These are phyloP conservation scores for Neodontobutis hainanensis DNA, from an alignment of 2,113 vertebrate genomes.

Conservation along the genomic window DNA sequence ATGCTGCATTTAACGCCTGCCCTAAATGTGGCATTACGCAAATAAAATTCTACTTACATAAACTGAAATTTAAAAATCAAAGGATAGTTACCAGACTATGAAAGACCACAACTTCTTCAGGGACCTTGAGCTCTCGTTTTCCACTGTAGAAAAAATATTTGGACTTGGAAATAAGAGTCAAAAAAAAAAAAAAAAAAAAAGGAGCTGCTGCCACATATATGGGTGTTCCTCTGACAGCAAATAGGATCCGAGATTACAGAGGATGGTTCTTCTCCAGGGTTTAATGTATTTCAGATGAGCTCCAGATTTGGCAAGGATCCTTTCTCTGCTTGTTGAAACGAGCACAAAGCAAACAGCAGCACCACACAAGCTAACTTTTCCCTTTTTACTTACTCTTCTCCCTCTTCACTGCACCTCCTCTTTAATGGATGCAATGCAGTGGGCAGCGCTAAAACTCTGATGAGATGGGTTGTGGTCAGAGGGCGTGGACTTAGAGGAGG, in stretches of 20 bases:
- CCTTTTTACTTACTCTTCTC: slow-evolving; percentile 32
- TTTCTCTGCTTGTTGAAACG: slow-evolving; percentile 31
- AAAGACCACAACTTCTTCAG: slow-evolving; percentile 29
- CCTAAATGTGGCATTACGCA: neutral
- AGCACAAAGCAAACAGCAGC: slow-evolving; percentile 30
- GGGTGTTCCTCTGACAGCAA: slow-evolving; percentile 60
- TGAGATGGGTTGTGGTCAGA: slow-evolving; percentile 63
- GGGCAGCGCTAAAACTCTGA: slow-evolving; percentile 46
- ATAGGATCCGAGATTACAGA: slow-evolving; percentile 48
- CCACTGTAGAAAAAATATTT: slow-evolving; percentile 67
- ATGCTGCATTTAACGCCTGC: neutral
- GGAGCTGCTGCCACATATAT: slow-evolving; percentile 66
- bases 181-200: no score
- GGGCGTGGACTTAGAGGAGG: slow-evolving; percentile 52
- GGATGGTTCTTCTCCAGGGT: slow-evolving; percentile 54
- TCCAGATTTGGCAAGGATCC: slow-evolving; percentile 46
- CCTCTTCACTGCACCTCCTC: slow-evolving; percentile 56
- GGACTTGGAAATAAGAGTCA: slow-evolving; percentile 47
- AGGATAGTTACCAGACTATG: slow-evolving; percentile 52
- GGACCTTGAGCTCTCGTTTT: slow-evolving; percentile 17
- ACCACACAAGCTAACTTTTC: slow-evolving; percentile 20
- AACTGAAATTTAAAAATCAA: slow-evolving; percentile 17
- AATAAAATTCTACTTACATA: neutral
- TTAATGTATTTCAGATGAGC: slow-evolving; percentile 73
- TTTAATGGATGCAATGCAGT: slow-evolving; percentile 61